A percentile compares a stretch with the other conserved stretches of the same genome.
These are phyloP conservation scores for Pampus argenteus DNA, from an alignment of 2,797 vertebrate species.

Conservation along the genomic window DNA sequence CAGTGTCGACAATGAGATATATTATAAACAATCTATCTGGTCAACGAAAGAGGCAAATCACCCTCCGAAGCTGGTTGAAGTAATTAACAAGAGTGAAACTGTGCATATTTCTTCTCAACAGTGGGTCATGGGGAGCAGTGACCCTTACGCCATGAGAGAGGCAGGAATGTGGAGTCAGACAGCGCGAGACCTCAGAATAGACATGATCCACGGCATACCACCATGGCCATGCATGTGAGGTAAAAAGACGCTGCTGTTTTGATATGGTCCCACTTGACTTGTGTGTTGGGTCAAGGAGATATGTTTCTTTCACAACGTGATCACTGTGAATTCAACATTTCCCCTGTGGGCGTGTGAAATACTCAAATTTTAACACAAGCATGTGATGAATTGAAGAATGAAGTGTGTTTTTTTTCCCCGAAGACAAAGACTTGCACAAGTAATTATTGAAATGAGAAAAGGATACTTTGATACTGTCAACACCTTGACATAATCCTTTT, in stretches of 20 bases:
- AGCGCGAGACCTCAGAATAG: slow-evolving; percentile 56
- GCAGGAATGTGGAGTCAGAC: slow-evolving; percentile 68
- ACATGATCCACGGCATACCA: slow-evolving; percentile 31
- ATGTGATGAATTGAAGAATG: neutral
- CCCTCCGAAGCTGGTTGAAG: neutral
- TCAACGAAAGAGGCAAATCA: neutral
- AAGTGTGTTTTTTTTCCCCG: neutral
- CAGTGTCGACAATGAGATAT: neutral
- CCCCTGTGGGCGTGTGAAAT: neutral
- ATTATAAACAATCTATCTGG: neutral
- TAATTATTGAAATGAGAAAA: neutral
- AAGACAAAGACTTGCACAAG: neutral
- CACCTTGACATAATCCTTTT: neutral
- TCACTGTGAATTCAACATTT: slow-evolving; percentile 3
- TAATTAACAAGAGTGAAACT: slow-evolving; percentile 19
- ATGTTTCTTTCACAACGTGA: slow-evolving; percentile 16
- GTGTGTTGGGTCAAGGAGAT: neutral
- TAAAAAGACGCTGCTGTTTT: slow-evolving; percentile 41
- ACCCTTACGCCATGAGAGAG: slow-evolving; percentile 28
- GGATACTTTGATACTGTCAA: neutral
- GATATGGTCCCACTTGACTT: slow-evolving; percentile 27
- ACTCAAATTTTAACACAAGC: neutral
- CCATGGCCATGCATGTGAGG: neutral
- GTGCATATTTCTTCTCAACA: slow-evolving; percentile 14
- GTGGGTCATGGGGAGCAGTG: slow-evolving; percentile 16